These are phyloP conservation scores for Spodoptera frugiperda DNA, from an alignment of 1,140 invertebrate species.

Conservation along the genomic window DNA sequence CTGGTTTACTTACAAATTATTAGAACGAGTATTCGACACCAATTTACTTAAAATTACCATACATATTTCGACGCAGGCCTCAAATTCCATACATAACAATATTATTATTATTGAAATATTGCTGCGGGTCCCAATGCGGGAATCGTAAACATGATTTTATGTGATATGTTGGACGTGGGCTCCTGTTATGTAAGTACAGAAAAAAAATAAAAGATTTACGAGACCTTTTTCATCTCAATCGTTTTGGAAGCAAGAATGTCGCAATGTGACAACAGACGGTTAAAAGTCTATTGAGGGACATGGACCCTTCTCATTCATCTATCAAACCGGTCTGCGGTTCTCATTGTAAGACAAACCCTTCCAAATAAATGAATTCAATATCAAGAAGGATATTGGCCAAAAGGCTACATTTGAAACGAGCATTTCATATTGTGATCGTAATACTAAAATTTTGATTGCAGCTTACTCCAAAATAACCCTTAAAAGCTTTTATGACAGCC, in stretches of 20 bases:
- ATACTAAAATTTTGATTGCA: neutral
- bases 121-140: conserved; percentile 13
- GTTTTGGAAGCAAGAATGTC: neutral
- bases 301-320: neutral
- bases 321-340: conserved; percentile 2
- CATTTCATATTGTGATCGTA: neutral
- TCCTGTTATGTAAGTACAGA: conserved; percentile 10
- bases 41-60: conserved; percentile 14
- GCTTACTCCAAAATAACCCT: neutral
- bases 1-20: too few species aligned
- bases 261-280: conserved; percentile 4
- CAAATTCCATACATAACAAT: conserved; percentile 8
- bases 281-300: conserved; percentile 1
- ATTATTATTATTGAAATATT: conserved; percentile 7
- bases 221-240: neutral
- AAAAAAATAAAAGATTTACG: conserved; percentile 2
- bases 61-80: neutral
- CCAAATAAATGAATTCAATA: too few species aligned
- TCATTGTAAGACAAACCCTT: neutral
- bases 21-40: neutral
- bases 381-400: too few species aligned
- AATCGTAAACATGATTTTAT: conserved; percentile 34
- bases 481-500: neutral
- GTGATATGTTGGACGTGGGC: conserved; percentile 16
- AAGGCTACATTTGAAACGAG: too few species aligned